These are phyloP conservation scores for Hafferia zeledoni DNA, from an alignment of 2,797 vertebrate genomes.

Conservation along the genomic window DNA sequence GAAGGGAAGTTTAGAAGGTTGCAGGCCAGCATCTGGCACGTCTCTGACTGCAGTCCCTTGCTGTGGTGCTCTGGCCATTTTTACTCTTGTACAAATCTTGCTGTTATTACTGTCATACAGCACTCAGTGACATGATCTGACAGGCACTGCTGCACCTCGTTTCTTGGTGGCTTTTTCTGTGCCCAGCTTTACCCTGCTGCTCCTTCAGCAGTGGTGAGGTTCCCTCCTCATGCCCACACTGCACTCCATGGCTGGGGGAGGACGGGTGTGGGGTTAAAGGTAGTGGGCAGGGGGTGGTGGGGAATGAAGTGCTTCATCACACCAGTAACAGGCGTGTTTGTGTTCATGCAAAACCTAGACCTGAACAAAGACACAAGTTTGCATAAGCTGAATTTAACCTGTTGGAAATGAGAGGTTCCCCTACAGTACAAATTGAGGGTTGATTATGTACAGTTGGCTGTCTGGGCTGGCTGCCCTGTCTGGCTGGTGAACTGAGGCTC, in stretches of 20 bases:
- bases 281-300: no score
- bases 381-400: neutral
- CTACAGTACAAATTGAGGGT: neutral
- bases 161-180: neutral
- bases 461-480: neutral
- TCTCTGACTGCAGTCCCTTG: neutral
- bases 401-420: neutral
- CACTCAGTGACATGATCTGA: neutral
- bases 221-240: neutral
- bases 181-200: neutral
- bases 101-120: accelerated
- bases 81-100: neutral
- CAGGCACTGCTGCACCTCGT: neutral
- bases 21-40: neutral
- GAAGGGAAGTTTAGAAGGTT: neutral
- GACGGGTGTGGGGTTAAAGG: neutral
- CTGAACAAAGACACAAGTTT: neutral
- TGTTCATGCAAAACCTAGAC: neutral
- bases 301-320: neutral
- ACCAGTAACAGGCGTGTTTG: neutral
- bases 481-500: neutral
- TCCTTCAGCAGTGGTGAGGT: accelerated
- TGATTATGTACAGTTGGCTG: neutral
- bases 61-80: neutral
- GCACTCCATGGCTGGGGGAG: accelerated